Conservation (phyloP, 23 tunicate genomes). For the Botrylloides violaceus region DNA sequence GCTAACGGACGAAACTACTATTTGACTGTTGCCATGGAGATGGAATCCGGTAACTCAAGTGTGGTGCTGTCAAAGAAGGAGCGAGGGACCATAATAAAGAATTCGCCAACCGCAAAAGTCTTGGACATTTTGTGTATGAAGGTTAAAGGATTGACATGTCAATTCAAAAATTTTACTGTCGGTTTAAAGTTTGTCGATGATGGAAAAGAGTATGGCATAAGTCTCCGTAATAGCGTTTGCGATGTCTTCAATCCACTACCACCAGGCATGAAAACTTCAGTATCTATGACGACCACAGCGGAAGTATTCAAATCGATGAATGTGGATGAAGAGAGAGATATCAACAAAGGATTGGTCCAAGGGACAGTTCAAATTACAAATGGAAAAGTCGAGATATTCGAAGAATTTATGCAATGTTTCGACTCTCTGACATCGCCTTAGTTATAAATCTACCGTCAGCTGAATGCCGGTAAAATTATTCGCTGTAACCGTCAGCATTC, state of each 20-base stretch:
- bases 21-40: slow-evolving; percentile 48
- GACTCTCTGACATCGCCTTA: background rate
- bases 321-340: background rate
- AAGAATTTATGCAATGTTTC: slow-evolving; percentile 11
- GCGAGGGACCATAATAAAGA: background rate
- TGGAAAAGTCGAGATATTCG: background rate
- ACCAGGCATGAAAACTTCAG: background rate
- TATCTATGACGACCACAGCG: background rate
- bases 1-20: slow-evolving; percentile 75
- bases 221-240: slow-evolving; percentile 15
- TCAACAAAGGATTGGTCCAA: background rate
- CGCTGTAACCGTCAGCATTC: too few species aligned
- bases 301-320: background rate
- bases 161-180: background rate
- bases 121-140: slow-evolving; percentile 6
- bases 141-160: slow-evolving; percentile 15
- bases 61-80: background rate
- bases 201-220: background rate
- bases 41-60: background rate
- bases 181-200: background rate
- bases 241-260: slow-evolving; percentile 1
- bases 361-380: background rate
- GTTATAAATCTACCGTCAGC: too few species aligned
- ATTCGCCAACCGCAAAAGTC: background rate
- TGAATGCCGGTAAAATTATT: too few species aligned